Conservation (phyloP, 2,113 vertebrate genomes). For the Pangasianodon gigas region DNA sequence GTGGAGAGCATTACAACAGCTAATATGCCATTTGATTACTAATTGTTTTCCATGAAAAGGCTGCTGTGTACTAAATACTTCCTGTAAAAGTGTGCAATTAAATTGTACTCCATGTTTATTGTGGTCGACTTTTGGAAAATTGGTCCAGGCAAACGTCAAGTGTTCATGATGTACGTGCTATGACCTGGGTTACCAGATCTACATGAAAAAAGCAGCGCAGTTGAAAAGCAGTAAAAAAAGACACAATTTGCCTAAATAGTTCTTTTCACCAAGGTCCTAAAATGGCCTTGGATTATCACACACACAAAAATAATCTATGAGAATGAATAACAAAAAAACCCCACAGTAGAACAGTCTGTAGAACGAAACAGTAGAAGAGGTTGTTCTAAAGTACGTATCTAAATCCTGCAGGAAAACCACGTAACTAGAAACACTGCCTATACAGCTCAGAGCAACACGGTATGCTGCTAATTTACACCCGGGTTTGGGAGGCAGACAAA, state of each 20-base stretch:
- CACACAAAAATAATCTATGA: neutral
- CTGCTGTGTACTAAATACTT: neutral
- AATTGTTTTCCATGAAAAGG: neutral
- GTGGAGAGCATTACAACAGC: neutral
- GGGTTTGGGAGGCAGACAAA: too few relatives aligned
- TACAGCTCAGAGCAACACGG: too few relatives aligned
- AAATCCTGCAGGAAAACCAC: neutral
- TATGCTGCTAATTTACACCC: too few relatives aligned
- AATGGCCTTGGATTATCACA: neutral
- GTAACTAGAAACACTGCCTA: too few relatives aligned
- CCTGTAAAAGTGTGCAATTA: neutral
- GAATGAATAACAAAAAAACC: too few relatives aligned
- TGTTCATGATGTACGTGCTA: neutral
- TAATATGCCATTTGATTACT: neutral
- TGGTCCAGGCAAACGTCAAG: neutral
- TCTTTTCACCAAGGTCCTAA: neutral
- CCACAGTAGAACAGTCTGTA: too few relatives aligned
- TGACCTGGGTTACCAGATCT: neutral
- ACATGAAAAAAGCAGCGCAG: neutral
- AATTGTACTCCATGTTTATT: neutral
- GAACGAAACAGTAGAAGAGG: too few relatives aligned
- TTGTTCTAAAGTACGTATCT: neutral
- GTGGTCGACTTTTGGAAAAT: neutral
- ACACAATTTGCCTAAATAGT: neutral
- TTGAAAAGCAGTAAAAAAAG: neutral